These are phyloP conservation scores for Tortrix viridana DNA, from an alignment of 2,888 invertebrate species.

Conservation along the genomic window DNA sequence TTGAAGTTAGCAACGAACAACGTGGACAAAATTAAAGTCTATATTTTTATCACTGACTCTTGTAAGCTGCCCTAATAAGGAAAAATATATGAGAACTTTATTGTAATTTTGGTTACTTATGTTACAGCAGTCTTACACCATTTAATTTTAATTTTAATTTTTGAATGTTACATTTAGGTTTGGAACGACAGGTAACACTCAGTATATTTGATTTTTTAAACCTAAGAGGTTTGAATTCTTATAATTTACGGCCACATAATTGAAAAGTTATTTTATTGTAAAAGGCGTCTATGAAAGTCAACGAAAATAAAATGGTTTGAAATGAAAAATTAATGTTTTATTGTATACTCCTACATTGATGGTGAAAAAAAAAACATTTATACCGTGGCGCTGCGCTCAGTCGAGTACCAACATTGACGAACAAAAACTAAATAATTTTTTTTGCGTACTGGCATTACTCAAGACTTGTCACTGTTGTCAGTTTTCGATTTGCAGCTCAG, in stretches of 20 bases:
- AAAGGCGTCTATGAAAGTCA: not conserved
- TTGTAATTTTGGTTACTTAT: not conserved
- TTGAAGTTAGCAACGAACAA: conserved; percentile 76
- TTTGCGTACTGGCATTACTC: conserved; percentile 39
- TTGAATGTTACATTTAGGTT: conserved; percentile 4
- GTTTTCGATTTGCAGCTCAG: conserved; percentile 45
- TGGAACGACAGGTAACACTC: conserved; percentile 1
- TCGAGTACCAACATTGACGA: conserved; percentile 37
- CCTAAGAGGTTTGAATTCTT: not conserved
- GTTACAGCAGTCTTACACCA: conserved; percentile 7
- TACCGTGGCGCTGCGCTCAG: too few relatives aligned
- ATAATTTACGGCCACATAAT: not conserved
- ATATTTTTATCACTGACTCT: conserved; percentile 14
- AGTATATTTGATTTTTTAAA: conserved; percentile 12
- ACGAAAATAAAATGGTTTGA: not conserved
- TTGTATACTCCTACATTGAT: too few relatives aligned
- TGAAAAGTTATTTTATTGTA: not conserved
- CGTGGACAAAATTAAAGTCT: conserved; percentile 51
- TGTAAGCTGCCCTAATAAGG: not conserved
- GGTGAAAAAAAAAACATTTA: too few relatives aligned
- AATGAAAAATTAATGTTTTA: too few relatives aligned
- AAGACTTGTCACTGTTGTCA: conserved; percentile 42
- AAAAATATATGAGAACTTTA: conserved; percentile 3
- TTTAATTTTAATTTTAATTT: conserved; percentile 24
- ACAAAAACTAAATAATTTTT: conserved; percentile 32